Evolutionary conservation across 2,797 vertebrate species (phyloP).

Genomic region (Phrynocephalus guinanensis): DNA sequence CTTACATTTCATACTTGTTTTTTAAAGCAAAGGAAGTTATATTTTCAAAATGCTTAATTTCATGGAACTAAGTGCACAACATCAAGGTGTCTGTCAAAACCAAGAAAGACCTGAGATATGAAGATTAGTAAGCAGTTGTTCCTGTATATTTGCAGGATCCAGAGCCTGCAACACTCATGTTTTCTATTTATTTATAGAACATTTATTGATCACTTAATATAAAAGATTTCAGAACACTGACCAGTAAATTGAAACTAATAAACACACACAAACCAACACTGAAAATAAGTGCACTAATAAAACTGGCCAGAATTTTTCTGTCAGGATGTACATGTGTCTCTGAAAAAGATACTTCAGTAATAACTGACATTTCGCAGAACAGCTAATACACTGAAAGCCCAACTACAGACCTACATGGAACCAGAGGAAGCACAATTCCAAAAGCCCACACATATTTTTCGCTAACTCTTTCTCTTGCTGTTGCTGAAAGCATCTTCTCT

Average conservation of each 20-base stretch:
- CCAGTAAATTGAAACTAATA: not conserved
- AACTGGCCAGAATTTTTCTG: not conserved
- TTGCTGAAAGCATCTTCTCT: not conserved
- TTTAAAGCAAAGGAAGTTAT: not conserved
- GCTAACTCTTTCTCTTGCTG: not conserved
- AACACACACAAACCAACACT: not conserved
- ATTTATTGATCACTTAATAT: not conserved
- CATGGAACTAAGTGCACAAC: slow-evolving; percentile 10
- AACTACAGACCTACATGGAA: not conserved
- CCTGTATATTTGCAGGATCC: not conserved
- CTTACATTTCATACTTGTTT: not conserved
- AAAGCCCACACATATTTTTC: not conserved
- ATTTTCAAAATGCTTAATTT: not conserved
- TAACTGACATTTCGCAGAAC: not conserved
- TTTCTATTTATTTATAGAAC: not conserved
- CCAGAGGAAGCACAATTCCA: not conserved
- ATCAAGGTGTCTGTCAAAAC: not conserved
- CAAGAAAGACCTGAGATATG: not conserved
- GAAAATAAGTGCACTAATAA: not conserved
- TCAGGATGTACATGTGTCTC: not conserved
- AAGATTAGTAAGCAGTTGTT: not conserved
- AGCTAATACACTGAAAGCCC: not conserved
- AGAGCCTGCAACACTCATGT: not conserved
- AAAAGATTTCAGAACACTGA: not conserved
- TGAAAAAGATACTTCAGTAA: not conserved